Evolutionary conservation across 2,113 vertebrate species (phyloP).

Genomic region (Apteryx mantelli): DNA sequence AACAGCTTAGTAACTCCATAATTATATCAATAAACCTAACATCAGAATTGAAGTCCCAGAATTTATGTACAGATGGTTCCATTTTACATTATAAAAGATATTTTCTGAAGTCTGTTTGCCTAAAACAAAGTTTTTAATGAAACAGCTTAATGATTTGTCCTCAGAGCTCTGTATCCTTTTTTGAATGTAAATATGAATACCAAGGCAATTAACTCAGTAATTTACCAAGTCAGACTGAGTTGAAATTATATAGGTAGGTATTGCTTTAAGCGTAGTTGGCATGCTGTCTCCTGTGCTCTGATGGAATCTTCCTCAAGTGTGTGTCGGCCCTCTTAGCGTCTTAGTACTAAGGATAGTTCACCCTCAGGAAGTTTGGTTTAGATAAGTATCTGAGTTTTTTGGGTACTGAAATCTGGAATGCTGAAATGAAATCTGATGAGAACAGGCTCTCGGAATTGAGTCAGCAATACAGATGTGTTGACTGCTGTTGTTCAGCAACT

Average conservation of each 20-base stretch:
- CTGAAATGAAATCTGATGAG: conserved; percentile 17
- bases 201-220: neutral
- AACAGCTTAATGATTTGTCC: neutral
- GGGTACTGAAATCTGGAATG: conserved; percentile 27
- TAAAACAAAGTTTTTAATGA: conserved; percentile 9
- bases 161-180: neutral
- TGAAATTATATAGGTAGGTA: neutral
- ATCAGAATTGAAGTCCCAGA: neutral
- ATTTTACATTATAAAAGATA: conserved; percentile 6
- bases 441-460: neutral
- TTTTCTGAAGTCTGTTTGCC: conserved; percentile 1
- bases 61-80: conserved; percentile 3
- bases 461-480: conserved; percentile 10
- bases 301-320: neutral
- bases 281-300: neutral
- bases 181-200: neutral
- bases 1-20: neutral
- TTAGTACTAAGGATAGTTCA: neutral
- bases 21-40: conserved; percentile 46
- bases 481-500: conserved; percentile 28
- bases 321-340: neutral
- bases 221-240: neutral
- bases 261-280: conserved; percentile 17
- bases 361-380: conserved; percentile 53
- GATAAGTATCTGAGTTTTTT: conserved; percentile 22